These are phyloP conservation scores for Dioctria rufipes DNA, from an alignment of 2,888 invertebrate genomes.

Conservation along the genomic window DNA sequence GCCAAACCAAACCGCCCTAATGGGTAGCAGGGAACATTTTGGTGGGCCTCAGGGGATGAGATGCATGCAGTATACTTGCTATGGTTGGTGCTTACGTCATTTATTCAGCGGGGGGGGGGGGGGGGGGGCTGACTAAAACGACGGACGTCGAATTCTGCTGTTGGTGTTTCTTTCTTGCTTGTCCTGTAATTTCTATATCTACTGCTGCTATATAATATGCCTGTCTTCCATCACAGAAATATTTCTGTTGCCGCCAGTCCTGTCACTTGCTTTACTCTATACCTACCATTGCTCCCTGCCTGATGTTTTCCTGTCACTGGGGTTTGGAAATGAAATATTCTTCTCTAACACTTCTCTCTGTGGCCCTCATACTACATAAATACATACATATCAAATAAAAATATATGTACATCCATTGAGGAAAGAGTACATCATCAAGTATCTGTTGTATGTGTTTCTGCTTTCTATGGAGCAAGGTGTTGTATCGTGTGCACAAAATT, in stretches of 20 bases:
- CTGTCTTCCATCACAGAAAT: background rate
- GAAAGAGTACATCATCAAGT: background rate
- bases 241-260: conserved; percentile 43
- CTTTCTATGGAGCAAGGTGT: conserved; percentile 50
- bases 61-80: conserved; percentile 39
- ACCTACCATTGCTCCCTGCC: conserved; percentile 34
- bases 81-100: conserved; percentile 44
- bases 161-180: background rate
- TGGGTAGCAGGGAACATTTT: background rate
- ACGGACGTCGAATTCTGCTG: background rate
- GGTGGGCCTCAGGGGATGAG: conserved; percentile 3
- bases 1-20: conserved; percentile 34
- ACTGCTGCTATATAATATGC: background rate
- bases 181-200: background rate
- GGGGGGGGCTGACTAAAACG: background rate
- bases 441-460: conserved; percentile 9
- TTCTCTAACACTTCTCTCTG: conserved; percentile 31
- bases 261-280: conserved; percentile 26
- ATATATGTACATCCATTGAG: too few species aligned
- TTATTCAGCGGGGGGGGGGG: background rate
- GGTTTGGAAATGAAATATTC: conserved; percentile 33
- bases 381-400: too few species aligned
- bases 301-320: conserved; percentile 49
- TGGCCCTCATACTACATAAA: background rate
- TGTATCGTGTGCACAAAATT: conserved; percentile 54